Evolutionary conservation across 2,888 invertebrate genomes (phyloP), one percentile per base, ranked within the genome.

Genomic region (Plagiodera versicolora): DNA sequence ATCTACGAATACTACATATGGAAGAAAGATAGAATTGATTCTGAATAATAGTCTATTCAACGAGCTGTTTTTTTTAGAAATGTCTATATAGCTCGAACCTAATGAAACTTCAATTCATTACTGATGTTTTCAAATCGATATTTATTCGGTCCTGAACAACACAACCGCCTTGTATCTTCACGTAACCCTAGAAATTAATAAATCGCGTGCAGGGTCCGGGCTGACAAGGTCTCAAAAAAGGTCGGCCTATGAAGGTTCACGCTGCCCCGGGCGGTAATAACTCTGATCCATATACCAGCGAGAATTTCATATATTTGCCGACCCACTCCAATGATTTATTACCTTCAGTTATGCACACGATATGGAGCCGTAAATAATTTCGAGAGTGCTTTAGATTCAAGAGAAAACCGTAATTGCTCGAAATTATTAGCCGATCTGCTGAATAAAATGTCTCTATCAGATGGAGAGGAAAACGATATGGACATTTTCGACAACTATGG

Each of bases 301-400:
- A 58, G 73, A 75, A 75, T 77, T 75, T 76, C 74, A 75, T 75
- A 68, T 72, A 72, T 72, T 71, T 72, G 71, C 70, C 65, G 68
- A 73, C 69, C 70, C 68, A 69, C 65, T 70, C 65, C 66, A 53
- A 70, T 72, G 70, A 72, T 70, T 68, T 73, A 73, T 67, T 58
- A 66, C 59, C 63, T 63, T 65, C 70, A 70, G 70, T 72, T 72
- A 72, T 63, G 66, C 58, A 50, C 58, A 67, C 66, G 64, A 70
- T 70, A 66, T 60, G 64, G 63, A 61, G 60, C 61, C 67, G 67
- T 70, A 68, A 68, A 66, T 70, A 61, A 65, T 61, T 58, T 50
- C 58, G 58, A 58, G 53, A 57, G 58, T 64, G 57, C 62, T 67
- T 64, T 60, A 67, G 67, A 59, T 67, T 60, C 61, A 58, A 67